Base-by-base conservation (phyloP, 2,113 vertebrate species). In the Hippocampus barbouri region DNA sequence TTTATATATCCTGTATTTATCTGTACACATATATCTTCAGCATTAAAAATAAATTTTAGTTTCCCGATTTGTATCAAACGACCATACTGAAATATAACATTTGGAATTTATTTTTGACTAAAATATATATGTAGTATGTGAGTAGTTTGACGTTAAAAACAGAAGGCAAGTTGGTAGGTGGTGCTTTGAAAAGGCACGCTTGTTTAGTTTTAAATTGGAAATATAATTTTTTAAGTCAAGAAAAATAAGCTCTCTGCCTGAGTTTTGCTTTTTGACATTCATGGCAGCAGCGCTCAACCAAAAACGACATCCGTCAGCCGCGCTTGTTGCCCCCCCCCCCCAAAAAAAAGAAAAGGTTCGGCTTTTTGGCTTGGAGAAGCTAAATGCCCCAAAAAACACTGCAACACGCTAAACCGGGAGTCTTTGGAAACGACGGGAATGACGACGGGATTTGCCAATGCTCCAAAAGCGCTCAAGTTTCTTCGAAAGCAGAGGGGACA, bases 11-110 rank as follows among this genome's bases (percentile, higher is more conserved):
- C 27, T 41, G 27, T 25, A 65, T 65, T 20, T 43, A 43, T 43
- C n/a, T 40, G 18, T 40, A 59, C 23, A 57, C 23, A n/a, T 54
- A 59, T 11, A 75, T 80, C 79, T 87, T 83, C 80, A 86, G 78
- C 84, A 56, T 78, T 85, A 86, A 89, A 90, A 90, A 90, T 88
- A 90, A 79, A 72, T 77, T 72, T 77, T 72, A 86, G 67, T 79
- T 75, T 89, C 77, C 87, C 77, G 81, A 86, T 87, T 87, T 70
- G 79, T 90, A 90, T 91, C 87, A 91, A 90, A 89, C 86, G 71
- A 85, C 73, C 75, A 25, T 82, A 85, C 80, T 86, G 86, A 89
- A 90, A 91, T 91, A 91, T 85, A 91, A 86, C 73, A 88, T 89
- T 87, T 86, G 78, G 80, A 59, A 83, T 87, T 85, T 89, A 87